A percentile compares a stretch with the other conserved stretches of the same genome.
Evolutionary conservation across 2,113 vertebrate genomes (phyloP).

Genomic region (Bagarius yarrelli): DNA sequence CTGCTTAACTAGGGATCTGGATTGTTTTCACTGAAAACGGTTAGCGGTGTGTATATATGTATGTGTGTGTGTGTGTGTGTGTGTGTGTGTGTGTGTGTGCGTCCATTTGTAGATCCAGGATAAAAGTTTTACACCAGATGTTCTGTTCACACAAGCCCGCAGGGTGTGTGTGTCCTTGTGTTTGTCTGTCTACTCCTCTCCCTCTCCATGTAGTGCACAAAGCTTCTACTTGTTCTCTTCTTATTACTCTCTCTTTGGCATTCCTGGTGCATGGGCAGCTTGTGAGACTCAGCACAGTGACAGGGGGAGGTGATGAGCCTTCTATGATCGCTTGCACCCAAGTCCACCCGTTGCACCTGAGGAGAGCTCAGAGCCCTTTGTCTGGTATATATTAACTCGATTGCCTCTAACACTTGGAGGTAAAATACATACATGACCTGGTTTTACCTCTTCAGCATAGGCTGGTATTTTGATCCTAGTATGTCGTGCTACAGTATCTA

Average conservation of each 20-base stretch:
- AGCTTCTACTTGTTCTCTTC: slow-evolving; percentile 68
- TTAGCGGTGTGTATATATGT: neutral
- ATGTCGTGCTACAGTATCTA: neutral
- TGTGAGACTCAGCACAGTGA: slow-evolving; percentile 38
- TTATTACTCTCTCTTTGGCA: slow-evolving; percentile 69
- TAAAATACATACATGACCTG: slow-evolving; percentile 13
- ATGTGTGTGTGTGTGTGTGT: neutral
- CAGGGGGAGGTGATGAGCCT: slow-evolving; percentile 13
- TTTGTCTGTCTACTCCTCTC: slow-evolving; percentile 36
- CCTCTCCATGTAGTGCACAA: slow-evolving; percentile 59
- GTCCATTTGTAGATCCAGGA: slow-evolving; percentile 24
- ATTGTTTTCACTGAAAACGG: neutral
- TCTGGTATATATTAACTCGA: slow-evolving; percentile 31
- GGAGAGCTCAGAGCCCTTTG: neutral
- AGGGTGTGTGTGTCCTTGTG: slow-evolving; percentile 27
- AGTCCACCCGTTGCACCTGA: neutral
- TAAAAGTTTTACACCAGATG: slow-evolving; percentile 62
- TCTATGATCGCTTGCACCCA: slow-evolving; percentile 26
- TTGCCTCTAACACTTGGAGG: neutral
- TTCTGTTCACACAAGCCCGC: slow-evolving; percentile 54
- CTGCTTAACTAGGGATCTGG: neutral
- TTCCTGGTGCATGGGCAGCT: slow-evolving; percentile 61
- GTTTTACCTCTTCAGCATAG: neutral
- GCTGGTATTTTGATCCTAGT: neutral
- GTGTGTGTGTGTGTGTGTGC: slow-evolving; percentile 18